Base-by-base conservation (phyloP, 2,113 vertebrate species). In the Peromyscus maniculatus region DNA sequence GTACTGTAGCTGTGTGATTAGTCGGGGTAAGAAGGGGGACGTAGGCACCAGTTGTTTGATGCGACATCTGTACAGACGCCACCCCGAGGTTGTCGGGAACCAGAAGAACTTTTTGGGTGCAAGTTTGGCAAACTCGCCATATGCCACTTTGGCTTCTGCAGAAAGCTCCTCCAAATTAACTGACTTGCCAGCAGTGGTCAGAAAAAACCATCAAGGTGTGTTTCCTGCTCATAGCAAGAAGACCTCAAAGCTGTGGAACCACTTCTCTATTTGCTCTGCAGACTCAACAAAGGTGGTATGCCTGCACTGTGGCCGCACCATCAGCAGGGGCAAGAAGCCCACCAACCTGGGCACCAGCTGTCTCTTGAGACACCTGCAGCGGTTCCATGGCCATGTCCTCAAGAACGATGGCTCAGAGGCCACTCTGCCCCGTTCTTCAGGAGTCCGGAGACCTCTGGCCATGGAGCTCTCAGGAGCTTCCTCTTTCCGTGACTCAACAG, bases 191-290 rank as follows among this genome's bases (percentile, higher is more conserved):
- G 93, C 98, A 3, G 64, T 96, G 94, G 96, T 96, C 93, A 98
- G 99, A 83, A 98, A 97, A 19, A 99, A 98, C 97, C 99, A 98
- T 98, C 98, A 98, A 71, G 99, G 98, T 75, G 96, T 98, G 57
- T 97, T 99, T 97, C 99, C 99, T 3, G 98, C 98, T 96, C 99
- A 98, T 96, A 99, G 99, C 97, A 99, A 99, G 98, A 99, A 99
- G 99, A 99, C 99, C 92, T 99, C 99, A 98, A 99, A 99, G 99
- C 99, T 99, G 98, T 99, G 99, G 99, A 99, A 99, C 98, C 99
- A 99, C 94, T 99, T 99, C 97, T 99, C 99, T 55, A 99, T 99
- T 98, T 99, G 99, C 95, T 98, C 99, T 74, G 98, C 99, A 77
- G 99, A 99, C 98, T 99, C 99, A 97, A 99, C 99, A 2, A 99